Conservation (phyloP, 1,140 invertebrate genomes). For the Neotoxoptera formosana region DNA sequence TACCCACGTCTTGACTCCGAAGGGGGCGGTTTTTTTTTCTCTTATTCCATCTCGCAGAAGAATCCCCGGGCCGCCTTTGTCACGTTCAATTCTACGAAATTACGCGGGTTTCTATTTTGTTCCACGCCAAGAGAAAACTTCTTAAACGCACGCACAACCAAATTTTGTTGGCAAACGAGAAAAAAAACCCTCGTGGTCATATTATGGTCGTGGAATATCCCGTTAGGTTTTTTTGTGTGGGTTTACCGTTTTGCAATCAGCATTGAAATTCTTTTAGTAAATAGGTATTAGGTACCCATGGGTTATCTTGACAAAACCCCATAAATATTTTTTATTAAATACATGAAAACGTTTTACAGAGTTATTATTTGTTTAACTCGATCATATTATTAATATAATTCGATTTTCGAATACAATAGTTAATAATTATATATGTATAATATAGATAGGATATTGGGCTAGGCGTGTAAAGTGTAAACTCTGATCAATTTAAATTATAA, state of each 20-base stretch:
- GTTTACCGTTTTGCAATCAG: not conserved
- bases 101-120: not conserved
- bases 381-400: not conserved
- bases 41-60: not conserved
- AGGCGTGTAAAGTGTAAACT: not conserved
- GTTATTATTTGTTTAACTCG: not conserved
- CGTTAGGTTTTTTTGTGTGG: not conserved
- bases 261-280: not conserved
- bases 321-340: not conserved
- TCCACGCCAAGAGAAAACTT: not conserved
- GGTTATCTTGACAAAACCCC: not conserved
- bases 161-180: not conserved
- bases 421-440: not conserved
- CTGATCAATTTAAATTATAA: not conserved
- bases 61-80: conserved; percentile 22
- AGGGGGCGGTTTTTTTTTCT: conserved; percentile 30
- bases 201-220: not conserved
- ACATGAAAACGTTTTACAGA: not conserved
- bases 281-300: not conserved
- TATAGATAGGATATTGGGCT: not conserved
- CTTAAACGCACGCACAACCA: not conserved
- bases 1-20: conserved; percentile 24
- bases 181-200: not conserved
- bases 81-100: conserved; percentile 21
- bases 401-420: not conserved